Percentiles rank a stretch among this genome's conserved stretches.
Evolutionary conservation across 2,113 vertebrate genomes (phyloP).

Genomic region (Ctenodactylus gundi): DNA sequence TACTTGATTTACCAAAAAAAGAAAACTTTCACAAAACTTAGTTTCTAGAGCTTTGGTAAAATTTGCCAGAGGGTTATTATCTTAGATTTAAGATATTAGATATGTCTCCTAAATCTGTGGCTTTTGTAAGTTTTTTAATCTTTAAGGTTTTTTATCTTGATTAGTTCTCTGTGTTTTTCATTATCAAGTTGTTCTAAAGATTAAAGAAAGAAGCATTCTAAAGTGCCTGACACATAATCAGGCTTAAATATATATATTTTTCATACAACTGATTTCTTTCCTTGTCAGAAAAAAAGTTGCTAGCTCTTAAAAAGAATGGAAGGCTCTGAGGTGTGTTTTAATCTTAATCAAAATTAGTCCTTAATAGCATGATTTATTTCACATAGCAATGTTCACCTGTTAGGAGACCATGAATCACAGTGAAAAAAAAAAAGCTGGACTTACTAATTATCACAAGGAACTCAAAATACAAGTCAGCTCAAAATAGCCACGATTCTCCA

Average conservation of each 20-base stretch:
- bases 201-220: background rate
- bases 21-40: no score
- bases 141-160: background rate
- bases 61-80: background rate
- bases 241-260: background rate
- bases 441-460: background rate
- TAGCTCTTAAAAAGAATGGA: background rate
- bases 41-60: background rate
- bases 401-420: background rate
- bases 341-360: constrained; percentile 18
- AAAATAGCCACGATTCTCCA: background rate
- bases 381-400: background rate
- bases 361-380: background rate
- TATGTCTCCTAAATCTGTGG: background rate
- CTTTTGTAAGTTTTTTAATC: background rate
- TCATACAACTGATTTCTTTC: background rate
- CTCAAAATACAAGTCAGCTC: background rate
- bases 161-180: background rate
- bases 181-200: background rate
- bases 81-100: background rate
- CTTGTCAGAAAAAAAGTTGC: background rate
- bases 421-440: background rate
- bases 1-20: no score
- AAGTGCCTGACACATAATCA: background rate
- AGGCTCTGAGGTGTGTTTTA: background rate